Base-by-base conservation (phyloP, 2,888 invertebrate species). In the Phorcus lineatus region DNA sequence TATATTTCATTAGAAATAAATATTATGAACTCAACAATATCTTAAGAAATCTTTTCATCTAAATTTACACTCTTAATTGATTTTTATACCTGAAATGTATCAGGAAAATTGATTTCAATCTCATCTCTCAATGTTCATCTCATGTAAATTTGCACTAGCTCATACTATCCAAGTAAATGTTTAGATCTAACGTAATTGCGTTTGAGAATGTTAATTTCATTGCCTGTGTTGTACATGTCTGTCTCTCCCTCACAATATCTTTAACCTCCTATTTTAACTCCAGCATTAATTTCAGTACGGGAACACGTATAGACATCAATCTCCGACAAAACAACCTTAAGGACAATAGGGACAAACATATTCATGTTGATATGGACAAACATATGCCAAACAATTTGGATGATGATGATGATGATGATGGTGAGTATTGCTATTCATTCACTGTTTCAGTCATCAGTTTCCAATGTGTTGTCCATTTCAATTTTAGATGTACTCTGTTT, bases 231-330 rank as follows among this genome's bases (percentile, higher is more conserved):
- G 67, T 67, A 28, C 6, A 28, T 67, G 36, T 28, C 36, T 28
- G 19, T 74, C 74, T 74, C 52, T 24, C 19, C 52, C 47, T 22
- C 24, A 47, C 52, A 52, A 52, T 47, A 52, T 52, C 24, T 52
- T 74, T 74, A 24, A 52, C 74, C 52, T 52, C 74, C 74, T 74
- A 80, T 75, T 79, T 76, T 77, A 80, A 80, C 81, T 77, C 52
- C 82, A 80, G 82, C 82, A 91, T 91, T 83, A 90, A 89, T 92
- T 91, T 90, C 90, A 92, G 92, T 89, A 90, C 83, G 54, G 82
- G 85, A 54, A 88, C 86, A 81, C 82, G 85, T 31, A 86, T 85
- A 66, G 90, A 90, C 82, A 86, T 88, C 70, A 92, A 91, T 77
- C 84, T 88, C n/a, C 90, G 88, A 77, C 90, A 90, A 83, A 90